Base-by-base conservation (phyloP, 2,797 vertebrate genomes). In the Acomys russatus region DNA sequence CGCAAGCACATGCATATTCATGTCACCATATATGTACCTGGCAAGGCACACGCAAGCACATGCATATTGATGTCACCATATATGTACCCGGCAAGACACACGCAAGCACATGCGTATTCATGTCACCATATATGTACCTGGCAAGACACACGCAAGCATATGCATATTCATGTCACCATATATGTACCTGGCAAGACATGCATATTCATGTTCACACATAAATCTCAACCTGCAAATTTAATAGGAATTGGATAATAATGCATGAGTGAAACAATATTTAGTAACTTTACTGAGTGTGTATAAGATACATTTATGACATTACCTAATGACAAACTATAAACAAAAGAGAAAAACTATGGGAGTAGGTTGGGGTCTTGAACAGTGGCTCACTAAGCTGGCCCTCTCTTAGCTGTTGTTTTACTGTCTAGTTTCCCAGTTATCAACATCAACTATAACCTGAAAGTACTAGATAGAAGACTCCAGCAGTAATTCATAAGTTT, bases 151-250 rank as follows among this genome's bases (percentile, higher is more conserved):
- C 25, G 44, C 33, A 54, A 2, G 11, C 33, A 61, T 54, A 66
- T 63, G 35, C 56, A 25, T 61, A n/a, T 35, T 4, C n/a, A 17
- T 59, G 17, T 51, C 28, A 59, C 56, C 56, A 59, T 17, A 59
- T 59, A 59, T 33, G 44, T 22, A 28, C 61, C 33, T 59, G 38
- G 63, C 9, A 84, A 3, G 49, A 14, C 49, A 73, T 35, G 44
- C 33, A 25, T 44, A 64, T 35, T 4, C 51, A 25, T 59, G 17
- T 77, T 44, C 4, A 89, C 22, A 28, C 20, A 5, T 78, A 28
- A 77, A 92, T 91, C 23, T 59, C 85, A 84, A 12, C 33, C n/a
- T 88, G 4, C 95, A 49, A 93, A 25, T 91, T 90, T 93, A 96
- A 74, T 17, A 70, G 4, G 94, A 74, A 86, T 56, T 88, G 83